Base-by-base conservation (phyloP, 37 sponge, comb jelly and placozoan species). In the Cliona cf. orientalis region DNA sequence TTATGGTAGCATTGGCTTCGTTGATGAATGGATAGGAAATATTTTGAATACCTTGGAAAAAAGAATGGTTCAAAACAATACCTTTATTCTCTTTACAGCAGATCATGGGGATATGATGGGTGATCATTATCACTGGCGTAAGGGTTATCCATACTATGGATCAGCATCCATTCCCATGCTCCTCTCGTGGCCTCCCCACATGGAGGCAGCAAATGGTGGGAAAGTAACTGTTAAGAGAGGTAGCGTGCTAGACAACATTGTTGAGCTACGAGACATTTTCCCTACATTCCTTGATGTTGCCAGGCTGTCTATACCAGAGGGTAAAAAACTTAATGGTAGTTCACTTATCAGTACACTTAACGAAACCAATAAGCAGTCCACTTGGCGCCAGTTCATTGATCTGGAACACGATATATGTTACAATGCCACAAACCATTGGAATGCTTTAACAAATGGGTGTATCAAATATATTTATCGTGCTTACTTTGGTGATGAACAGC, bases 51-150 rank as follows among this genome's bases (percentile, higher is more conserved):
- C 60, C 14, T 32, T 90, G 76, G 45, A 71, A 31, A 44, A 75
- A 1, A 55, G 49, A n/a, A 80, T 74, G 14, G 56, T 82, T 32
- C 35, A 67, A 17, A 73, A 85, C 3, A 68, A 79, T 43, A 90
- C 91, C 33, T 43, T 90, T 25, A 66, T 90, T 31, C 23, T 90
- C 26, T 90, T 90, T 55, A 80, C 91, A 66, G 86, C 91, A 44
- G 91, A 90, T 43, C 91, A 90, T 81, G 91, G 91, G 35, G 91
- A 90, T 35, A 90, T 90, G 91, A 55, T 90, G 70, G 91, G 91
- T 7, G 91, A 90, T 63, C 91, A 90, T 39, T 90, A 90, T 55
- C 91, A 80, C 58, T 90, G 74, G 75, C 58, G 91, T 11, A 90
- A 90, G 43, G 73, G 73, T 2, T 74, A 67, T 12, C 91, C 91